Conservation (phyloP, 2,113 vertebrate species). For the Lepus timidus region DNA sequence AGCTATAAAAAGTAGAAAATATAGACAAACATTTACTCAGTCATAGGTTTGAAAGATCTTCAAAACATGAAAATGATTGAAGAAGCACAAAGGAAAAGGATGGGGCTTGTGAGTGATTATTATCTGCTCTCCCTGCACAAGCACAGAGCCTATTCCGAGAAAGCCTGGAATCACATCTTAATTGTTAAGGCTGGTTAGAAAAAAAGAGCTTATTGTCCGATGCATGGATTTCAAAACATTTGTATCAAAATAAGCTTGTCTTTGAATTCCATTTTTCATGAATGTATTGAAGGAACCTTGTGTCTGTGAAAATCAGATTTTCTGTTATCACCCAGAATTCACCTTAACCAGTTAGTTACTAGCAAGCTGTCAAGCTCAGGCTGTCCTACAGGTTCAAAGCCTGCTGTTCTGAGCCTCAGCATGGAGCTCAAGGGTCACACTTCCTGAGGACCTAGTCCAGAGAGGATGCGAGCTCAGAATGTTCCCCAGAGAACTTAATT, state of each 20-base stretch:
- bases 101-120: neutral
- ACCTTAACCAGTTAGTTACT: neutral
- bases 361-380: neutral
- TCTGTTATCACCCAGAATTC: neutral
- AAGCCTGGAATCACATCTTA: neutral
- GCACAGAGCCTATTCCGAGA: neutral
- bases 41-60: slow-evolving; percentile 1
- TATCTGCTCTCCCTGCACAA: neutral
- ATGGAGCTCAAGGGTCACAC: neutral
- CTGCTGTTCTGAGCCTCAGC: neutral
- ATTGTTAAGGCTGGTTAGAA: neutral
- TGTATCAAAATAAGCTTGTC: too few relatives aligned
- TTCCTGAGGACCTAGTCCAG: neutral
- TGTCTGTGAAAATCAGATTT: neutral
- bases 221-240: too few relatives aligned
- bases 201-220: neutral
- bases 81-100: neutral
- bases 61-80: neutral
- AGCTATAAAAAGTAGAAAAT: neutral
- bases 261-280: too few relatives aligned
- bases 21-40: neutral
- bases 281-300: too few relatives aligned
- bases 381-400: neutral
- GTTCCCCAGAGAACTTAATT: neutral
- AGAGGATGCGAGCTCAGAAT: neutral